A percentile compares a stretch with the other conserved stretches of the same genome.
Conservation (phyloP, 2,888 invertebrate species). For the Lamellibrachia satsuma region DNA sequence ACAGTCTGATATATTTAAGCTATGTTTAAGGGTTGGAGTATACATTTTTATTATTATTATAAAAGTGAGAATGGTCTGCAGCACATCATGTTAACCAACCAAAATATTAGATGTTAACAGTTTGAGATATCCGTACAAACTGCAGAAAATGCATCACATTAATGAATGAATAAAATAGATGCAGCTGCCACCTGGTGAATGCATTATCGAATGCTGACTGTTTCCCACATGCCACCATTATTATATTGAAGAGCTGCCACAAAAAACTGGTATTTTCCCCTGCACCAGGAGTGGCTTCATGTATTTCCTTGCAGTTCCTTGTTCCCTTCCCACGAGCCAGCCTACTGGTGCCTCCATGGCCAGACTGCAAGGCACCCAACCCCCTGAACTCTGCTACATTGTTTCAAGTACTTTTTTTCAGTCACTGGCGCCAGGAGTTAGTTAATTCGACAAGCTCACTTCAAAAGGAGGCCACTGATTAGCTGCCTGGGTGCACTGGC, state of each 20-base stretch:
- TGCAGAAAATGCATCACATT: neutral
- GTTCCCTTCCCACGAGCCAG: neutral
- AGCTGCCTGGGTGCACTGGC: neutral
- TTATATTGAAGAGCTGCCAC: neutral
- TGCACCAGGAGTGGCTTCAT: neutral
- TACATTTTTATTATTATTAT: neutral
- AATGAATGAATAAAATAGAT: neutral
- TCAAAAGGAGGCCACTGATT: neutral
- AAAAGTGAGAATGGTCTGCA: neutral
- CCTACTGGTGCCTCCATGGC: neutral
- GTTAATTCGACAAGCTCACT: neutral
- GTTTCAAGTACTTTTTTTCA: neutral
- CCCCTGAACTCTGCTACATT: neutral
- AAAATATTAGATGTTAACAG: neutral
- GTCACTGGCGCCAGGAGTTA: neutral
- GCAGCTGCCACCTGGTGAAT: neutral
- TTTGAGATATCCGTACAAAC: neutral
- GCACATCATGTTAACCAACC: neutral
- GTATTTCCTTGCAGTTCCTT: neutral
- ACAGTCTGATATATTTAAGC: neutral
- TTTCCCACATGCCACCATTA: neutral
- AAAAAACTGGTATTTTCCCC: neutral
- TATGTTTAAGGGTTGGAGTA: neutral
- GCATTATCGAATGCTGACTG: neutral
- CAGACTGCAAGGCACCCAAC: neutral